Percentiles rank a stretch among this genome's conserved stretches.
phyloP scores from a whole-genome alignment of 2,888 invertebrate species.

The Eupeodes luniger region DNA sequence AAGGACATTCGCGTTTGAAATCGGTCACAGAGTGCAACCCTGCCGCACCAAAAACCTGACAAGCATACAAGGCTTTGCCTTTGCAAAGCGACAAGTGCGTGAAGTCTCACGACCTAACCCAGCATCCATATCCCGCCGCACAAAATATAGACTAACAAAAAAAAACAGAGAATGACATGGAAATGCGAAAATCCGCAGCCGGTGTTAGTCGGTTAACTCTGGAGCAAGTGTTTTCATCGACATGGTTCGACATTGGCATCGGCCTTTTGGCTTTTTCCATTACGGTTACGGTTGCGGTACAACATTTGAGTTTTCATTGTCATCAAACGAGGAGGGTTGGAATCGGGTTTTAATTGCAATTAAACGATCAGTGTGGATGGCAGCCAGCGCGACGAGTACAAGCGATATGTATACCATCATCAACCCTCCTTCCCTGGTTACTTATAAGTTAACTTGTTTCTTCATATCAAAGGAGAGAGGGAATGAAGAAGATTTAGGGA shows the following conservation, averaged over 20 bases:
- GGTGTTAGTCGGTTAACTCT: slow-evolving; percentile 66
- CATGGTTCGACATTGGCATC: slow-evolving; percentile 45
- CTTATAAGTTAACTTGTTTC: slow-evolving; percentile 24
- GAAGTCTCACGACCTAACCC: slow-evolving; percentile 82
- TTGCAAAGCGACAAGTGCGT: slow-evolving; percentile 82
- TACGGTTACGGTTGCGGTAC: slow-evolving; percentile 35
- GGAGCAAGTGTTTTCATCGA: slow-evolving; percentile 61
- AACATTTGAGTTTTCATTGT: not conserved
- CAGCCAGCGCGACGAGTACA: slow-evolving; percentile 75
- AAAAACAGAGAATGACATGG: slow-evolving; percentile 40
- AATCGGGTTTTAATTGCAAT: slow-evolving; percentile 84
- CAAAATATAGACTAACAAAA: not conserved
- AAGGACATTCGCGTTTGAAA: slow-evolving; percentile 37
- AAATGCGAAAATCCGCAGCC: slow-evolving; percentile 75
- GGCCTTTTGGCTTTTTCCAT: slow-evolving; percentile 81
- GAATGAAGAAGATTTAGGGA: slow-evolving; percentile 65
- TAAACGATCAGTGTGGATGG: slow-evolving; percentile 81
- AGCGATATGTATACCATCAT: slow-evolving; percentile 64
- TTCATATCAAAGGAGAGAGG: slow-evolving; percentile 20
- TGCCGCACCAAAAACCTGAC: slow-evolving; percentile 62
- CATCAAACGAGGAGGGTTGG: slow-evolving; percentile 69
- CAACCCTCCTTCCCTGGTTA: slow-evolving; percentile 67
- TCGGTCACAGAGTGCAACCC: slow-evolving; percentile 71
- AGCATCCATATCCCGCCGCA: slow-evolving; percentile 47
- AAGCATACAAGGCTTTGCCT: slow-evolving; percentile 41